A percentile compares a stretch with the other conserved stretches of the same genome.
Conservation (phyloP, 2,888 invertebrate species). For the Lasioglossum marginatum region DNA sequence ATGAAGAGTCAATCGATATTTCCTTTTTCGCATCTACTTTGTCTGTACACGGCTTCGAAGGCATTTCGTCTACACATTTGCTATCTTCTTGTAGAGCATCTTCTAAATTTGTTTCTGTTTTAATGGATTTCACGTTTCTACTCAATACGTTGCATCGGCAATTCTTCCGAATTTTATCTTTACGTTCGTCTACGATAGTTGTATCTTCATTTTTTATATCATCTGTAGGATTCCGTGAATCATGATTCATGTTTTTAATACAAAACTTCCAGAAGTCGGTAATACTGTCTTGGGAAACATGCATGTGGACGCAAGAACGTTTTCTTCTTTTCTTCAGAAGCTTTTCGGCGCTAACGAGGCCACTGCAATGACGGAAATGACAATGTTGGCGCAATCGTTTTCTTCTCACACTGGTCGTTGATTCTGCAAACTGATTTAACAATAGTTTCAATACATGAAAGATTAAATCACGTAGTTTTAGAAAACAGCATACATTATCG, state of each 20-base stretch:
- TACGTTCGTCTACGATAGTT: not conserved
- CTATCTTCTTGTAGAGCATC: not conserved
- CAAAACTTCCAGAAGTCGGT: constrained; percentile 35
- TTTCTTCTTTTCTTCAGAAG: constrained; percentile 30
- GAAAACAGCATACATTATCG: not conserved
- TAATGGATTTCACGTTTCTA: not conserved
- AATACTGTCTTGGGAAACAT: constrained; percentile 33
- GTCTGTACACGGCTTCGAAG: not conserved
- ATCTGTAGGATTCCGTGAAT: not conserved
- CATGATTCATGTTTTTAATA: not conserved
- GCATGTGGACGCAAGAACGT: constrained; percentile 23
- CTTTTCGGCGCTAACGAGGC: constrained; percentile 39
- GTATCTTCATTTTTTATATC: not conserved
- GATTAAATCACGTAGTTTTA: not conserved
- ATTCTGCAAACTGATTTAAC: constrained; percentile 31
- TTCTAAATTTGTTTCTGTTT: not conserved
- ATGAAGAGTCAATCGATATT: not conserved
- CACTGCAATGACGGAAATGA: constrained; percentile 49
- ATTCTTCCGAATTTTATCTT: not conserved
- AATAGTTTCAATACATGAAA: not conserved
- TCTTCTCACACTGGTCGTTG: constrained; percentile 24
- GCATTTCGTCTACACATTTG: not conserved
- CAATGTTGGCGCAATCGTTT: constrained; percentile 30
- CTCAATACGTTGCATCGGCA: not conserved
- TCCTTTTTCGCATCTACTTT: not conserved